Evolutionary conservation across 2,113 vertebrate species (phyloP).

Genomic region (Pelvicachromis taeniatus): DNA sequence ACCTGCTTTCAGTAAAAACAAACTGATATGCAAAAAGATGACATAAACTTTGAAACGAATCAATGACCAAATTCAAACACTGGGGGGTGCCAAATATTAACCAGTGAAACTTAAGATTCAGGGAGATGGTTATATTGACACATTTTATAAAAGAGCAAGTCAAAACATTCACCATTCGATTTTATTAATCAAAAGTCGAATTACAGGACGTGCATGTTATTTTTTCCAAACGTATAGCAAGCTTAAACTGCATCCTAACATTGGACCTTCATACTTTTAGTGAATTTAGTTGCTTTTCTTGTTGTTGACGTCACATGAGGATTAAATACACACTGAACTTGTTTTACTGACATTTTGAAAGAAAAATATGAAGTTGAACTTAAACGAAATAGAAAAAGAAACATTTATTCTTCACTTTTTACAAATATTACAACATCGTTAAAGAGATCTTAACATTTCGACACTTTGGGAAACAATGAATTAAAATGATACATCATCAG

Average conservation of each 20-base stretch:
- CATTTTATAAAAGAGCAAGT: not conserved
- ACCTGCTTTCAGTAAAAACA: not conserved
- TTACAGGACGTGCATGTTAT: not conserved
- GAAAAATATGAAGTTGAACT: not conserved
- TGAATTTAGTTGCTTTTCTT: not conserved
- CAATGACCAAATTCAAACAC: constrained; percentile 9
- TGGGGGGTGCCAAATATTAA: constrained; percentile 31
- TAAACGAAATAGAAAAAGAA: not conserved
- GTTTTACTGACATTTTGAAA: not conserved
- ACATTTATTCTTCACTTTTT: constrained; percentile 9
- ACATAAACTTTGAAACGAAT: not conserved
- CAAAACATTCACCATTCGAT: not conserved
- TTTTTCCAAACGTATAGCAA: not conserved
- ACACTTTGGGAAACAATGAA: not conserved
- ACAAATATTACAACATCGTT: not conserved
- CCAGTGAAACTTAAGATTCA: not conserved
- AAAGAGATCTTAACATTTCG: not conserved
- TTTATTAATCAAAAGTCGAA: constrained; percentile 23
- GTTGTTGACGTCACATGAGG: not conserved
- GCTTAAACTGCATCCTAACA: not conserved
- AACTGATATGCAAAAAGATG: not conserved
- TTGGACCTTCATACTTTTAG: not conserved
- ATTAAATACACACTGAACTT: not conserved
- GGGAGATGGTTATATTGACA: not conserved
- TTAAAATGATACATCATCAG: not conserved